phyloP scores from a whole-genome alignment of 2,113 vertebrate genomes.

The Tragelaphus strepsiceros region DNA sequence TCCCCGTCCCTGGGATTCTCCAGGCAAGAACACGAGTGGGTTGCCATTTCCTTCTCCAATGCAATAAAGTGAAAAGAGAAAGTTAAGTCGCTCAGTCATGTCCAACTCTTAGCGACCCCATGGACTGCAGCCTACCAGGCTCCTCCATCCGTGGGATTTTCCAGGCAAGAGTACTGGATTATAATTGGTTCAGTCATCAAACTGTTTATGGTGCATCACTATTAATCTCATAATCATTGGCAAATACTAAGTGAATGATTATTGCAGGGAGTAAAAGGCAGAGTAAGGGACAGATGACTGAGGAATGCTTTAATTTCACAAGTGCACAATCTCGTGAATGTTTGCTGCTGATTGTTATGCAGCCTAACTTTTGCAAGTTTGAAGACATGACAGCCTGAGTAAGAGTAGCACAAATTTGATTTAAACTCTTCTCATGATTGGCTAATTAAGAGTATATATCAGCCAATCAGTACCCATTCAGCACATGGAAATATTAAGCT shows the following conservation, averaged over 20 bases:
- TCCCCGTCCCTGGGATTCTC: no score
- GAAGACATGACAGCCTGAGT: background rate
- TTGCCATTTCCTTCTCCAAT: no score
- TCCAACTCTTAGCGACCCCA: no score
- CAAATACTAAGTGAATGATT: background rate
- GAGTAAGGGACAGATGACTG: background rate
- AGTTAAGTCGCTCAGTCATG: no score
- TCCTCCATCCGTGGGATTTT: no score
- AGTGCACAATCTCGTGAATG: background rate
- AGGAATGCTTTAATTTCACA: background rate
- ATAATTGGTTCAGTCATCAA: background rate
- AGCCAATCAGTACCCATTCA: background rate
- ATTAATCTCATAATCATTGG: background rate
- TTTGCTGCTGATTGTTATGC: background rate
- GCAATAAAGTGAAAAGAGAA: no score
- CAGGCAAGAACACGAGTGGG: no score
- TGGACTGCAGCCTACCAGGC: no score
- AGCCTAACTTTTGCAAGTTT: background rate
- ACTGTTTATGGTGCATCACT: background rate
- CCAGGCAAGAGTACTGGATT: no score
- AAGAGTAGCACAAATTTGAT: background rate
- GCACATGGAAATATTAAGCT: background rate
- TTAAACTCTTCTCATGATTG: background rate
- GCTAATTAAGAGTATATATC: background rate
- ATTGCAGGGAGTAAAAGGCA: background rate